Evolutionary conservation across 1,140 invertebrate species (phyloP), one percentile per base, ranked within the genome.

Genomic region (Drusus annulatus): DNA sequence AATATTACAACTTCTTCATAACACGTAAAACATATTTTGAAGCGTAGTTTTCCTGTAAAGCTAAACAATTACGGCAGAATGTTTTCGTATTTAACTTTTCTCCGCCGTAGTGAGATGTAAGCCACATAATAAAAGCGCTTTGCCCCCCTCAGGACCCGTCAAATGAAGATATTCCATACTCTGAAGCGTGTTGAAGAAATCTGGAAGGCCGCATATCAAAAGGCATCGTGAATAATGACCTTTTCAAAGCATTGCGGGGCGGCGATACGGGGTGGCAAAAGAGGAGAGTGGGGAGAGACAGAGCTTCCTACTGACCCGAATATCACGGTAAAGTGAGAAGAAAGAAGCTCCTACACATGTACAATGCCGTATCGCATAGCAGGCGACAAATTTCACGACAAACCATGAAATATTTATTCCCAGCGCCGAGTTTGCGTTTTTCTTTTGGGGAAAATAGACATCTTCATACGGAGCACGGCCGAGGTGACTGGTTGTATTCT

Each of bases 271-370:
- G 62, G 62, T 25, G 5, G 10, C 2, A 28, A 1, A 28, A 1
- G 23, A 13, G 19, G 60, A 21, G 4, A 16, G 10, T 16, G 25
- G 23, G 28, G 3, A 28, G 28, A 65, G 25, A 36, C 62, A 25
- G 25, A 65, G 62, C 25, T 65, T 65, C 62, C 62, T 31, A 25
- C 62, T 65, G 62, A 65, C 62, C 62, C 62, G 21, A 65, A 65
- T 65, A 65, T 65, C 60, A 28, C 25, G 2, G 23, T 25, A 28
- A 21, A 28, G 62, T 16, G 23, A 65, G 23, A 65, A n/a, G 62
- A 65, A 0, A 45, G 8, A 10, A 45, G 0, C 31, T 2, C 36
- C 5, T 36, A 28, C 62, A 15, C 62, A 63, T 63, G 15, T 25
- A 63, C 1, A 25, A 10, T 25, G 36, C 62, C 21, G 25, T 28